Base-by-base conservation (phyloP, 2,888 invertebrate genomes). In the Drosophila kuntzei region DNA sequence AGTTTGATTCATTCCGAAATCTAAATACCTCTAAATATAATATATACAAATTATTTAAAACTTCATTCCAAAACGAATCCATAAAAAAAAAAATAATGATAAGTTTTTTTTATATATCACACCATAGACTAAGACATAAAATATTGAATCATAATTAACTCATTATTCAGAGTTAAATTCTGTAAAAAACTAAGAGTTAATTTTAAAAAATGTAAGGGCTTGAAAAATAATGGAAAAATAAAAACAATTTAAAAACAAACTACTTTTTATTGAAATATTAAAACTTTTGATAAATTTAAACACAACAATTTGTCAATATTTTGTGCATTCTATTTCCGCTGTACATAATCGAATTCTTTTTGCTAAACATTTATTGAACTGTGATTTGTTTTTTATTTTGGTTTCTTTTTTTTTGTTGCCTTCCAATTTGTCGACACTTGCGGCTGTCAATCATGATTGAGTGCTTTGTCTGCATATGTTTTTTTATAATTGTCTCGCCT, bases 401-500 rank as follows among this genome's bases (percentile, higher is more conserved):
- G 7, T 8, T 14, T 46, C 16, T 16, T 5, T 44, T 44, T 44
- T 44, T 44, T 20, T 20, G n/a, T 12, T 20, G 47, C 8, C 6
- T 49, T 4, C 14, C 50, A 36, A 50, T 50, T 50, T 36, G 34
- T 22, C 50, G 9, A 34, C 50, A 50, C 50, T 36, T 50, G 22
- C 7, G 14, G 20, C 57, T 22, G 47, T 58, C 57, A 55, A 55
- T 16, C 8, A 12, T 44, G 55, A 55, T 43, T 44, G 55, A 32
- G 43, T 25, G 55, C 34, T 44, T 34, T 55, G 43, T 55, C 16
- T 25, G 34, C 50, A 29, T 49, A 22, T 50, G 27, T 39, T 27
- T 20, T 25, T 25, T 36, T 36, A 29, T 54, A 8, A 62, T 59
- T 60, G 68, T 59, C 32, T 59, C 62, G 60, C 51, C 32, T 58